These are phyloP conservation scores for Salvelinus sp. DNA, from an alignment of 2,113 vertebrate genomes.

Conservation along the genomic window DNA sequence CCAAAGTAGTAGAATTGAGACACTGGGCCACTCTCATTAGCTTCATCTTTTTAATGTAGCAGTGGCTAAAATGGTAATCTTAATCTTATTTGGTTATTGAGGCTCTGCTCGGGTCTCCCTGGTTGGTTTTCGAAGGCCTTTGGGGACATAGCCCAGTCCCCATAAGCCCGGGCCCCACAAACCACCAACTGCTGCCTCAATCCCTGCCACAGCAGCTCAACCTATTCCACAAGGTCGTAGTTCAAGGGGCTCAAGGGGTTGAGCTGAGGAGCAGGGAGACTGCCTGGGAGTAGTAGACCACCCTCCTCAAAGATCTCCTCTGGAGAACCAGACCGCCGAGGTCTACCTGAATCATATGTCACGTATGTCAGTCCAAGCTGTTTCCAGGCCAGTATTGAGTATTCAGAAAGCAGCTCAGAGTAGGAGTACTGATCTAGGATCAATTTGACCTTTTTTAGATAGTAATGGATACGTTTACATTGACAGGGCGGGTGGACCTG, in stretches of 20 bases:
- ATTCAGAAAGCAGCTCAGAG: no score
- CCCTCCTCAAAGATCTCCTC: no score
- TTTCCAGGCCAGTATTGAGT: no score
- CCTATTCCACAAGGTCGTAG: conserved; percentile 22
- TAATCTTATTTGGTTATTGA: conserved; percentile 68
- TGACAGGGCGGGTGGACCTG: no score
- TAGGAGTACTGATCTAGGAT: no score
- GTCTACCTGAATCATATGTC: no score
- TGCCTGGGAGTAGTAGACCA: not conserved
- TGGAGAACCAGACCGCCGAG: no score
- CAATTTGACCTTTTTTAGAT: no score
- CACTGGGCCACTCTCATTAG: conserved; percentile 51
- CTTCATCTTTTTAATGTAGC: conserved; percentile 53
- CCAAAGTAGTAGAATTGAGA: conserved; percentile 16
- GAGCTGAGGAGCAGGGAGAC: not conserved
- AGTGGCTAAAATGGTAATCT: conserved; percentile 58
- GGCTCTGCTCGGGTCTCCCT: conserved; percentile 38
- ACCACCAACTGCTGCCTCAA: not conserved
- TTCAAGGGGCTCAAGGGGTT: conserved; percentile 37
- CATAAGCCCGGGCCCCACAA: not conserved
- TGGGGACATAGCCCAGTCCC: conserved; percentile 20
- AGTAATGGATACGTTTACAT: no score
- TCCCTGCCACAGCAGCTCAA: not conserved
- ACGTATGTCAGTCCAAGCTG: no score
- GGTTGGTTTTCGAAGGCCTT: conserved; percentile 42